Percentiles rank a stretch among this genome's conserved stretches.
phyloP scores from a whole-genome alignment of 2,113 vertebrate genomes.

The Steatornis caripensis region DNA sequence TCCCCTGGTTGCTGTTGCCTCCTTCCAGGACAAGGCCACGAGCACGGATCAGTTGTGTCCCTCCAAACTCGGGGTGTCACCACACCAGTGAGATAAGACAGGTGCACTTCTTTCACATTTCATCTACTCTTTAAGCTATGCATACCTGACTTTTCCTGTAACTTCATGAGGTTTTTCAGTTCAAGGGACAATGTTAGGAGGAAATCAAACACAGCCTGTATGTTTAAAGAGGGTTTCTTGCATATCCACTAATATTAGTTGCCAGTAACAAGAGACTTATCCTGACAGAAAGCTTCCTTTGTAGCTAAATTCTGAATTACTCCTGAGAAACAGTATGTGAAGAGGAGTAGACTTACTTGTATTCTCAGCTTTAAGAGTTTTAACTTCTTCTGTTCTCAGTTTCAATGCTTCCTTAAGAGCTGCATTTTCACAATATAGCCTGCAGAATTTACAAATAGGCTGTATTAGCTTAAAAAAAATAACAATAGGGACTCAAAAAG shows the following conservation, averaged over 20 bases:
- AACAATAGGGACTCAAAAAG: not conserved
- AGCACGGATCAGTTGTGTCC: rapidly evolving
- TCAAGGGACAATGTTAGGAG: not conserved
- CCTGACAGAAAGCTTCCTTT: not conserved
- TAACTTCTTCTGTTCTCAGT: slow-evolving; percentile 77
- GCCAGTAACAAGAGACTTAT: not conserved
- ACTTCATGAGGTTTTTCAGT: not conserved
- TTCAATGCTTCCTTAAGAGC: slow-evolving; percentile 79
- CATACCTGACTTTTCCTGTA: not conserved
- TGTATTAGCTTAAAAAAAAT: not conserved
- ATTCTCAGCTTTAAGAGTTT: slow-evolving; percentile 80
- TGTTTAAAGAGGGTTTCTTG: not conserved
- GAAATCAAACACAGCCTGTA: not conserved
- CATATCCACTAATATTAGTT: not conserved
- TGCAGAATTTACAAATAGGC: slow-evolving; percentile 37
- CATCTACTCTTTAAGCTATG: not conserved
- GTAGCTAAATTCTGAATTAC: not conserved
- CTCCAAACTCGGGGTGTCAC: not conserved
- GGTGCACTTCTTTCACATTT: not conserved
- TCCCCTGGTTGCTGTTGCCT: not conserved
- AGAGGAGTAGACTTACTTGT: slow-evolving; percentile 71
- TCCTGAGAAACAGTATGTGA: not conserved
- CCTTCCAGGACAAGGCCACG: not conserved
- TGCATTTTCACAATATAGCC: slow-evolving; percentile 83
- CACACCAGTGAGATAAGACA: not conserved